Conservation (phyloP, 2,113 vertebrate genomes). For the Notarius lentiginosus region DNA sequence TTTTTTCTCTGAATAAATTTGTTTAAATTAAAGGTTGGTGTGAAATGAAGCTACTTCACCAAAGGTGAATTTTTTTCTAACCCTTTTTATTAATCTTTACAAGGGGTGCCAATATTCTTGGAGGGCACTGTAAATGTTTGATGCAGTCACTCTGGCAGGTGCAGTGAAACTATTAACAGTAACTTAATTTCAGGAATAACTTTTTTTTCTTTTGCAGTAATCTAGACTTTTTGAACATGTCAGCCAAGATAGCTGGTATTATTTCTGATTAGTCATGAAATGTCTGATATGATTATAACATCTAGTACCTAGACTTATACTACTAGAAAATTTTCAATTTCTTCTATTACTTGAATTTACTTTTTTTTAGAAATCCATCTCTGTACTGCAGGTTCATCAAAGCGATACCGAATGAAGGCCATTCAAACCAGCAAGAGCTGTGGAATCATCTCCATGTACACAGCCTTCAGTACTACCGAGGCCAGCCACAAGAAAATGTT, state of each 20-base stretch:
- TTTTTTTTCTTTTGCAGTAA: not conserved
- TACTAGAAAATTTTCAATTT: not conserved
- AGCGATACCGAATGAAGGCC: conserved; percentile 84
- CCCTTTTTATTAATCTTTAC: too few relatives aligned
- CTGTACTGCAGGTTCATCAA: conserved; percentile 53
- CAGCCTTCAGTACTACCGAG: conserved; percentile 79
- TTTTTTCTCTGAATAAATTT: too few relatives aligned
- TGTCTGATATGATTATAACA: not conserved
- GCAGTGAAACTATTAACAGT: not conserved
- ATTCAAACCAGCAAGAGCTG: conserved; percentile 94
- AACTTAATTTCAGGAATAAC: not conserved
- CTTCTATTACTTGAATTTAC: not conserved
- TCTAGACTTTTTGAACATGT: not conserved
- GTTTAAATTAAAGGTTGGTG: too few relatives aligned
- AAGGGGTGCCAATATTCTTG: too few relatives aligned
- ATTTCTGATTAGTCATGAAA: not conserved
- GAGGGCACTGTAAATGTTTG: too few relatives aligned
- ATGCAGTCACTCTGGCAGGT: not conserved
- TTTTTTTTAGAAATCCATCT: not conserved
- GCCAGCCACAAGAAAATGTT: conserved; percentile 67
- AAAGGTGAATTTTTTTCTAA: too few relatives aligned
- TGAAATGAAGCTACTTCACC: too few relatives aligned
- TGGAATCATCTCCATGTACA: conserved; percentile 87
- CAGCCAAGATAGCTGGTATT: not conserved
- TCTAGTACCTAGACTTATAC: not conserved